Percentiles rank a stretch among this genome's conserved stretches.
These are phyloP conservation scores for Natrix natrix DNA, from an alignment of 2,797 vertebrate species.

Conservation along the genomic window DNA sequence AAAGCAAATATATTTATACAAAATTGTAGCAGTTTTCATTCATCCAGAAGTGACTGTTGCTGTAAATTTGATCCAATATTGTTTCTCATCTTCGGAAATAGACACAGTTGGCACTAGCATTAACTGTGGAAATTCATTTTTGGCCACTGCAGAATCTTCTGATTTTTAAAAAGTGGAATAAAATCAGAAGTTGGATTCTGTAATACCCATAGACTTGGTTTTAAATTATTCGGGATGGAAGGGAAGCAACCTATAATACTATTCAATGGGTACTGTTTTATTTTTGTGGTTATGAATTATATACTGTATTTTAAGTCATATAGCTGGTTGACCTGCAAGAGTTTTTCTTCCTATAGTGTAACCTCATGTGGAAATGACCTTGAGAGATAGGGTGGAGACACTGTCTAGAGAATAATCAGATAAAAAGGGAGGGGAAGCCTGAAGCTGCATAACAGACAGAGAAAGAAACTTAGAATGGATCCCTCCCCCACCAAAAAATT, in stretches of 20 bases:
- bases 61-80: neutral
- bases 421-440: neutral
- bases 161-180: neutral
- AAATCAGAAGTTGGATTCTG: neutral
- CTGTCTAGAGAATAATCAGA: neutral
- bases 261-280: neutral
- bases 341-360: neutral
- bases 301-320: neutral
- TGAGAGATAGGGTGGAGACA: neutral
- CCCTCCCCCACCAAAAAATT: accelerated
- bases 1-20: neutral
- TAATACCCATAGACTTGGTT: neutral
- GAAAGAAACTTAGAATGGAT: neutral
- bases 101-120: neutral
- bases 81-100: neutral
- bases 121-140: neutral
- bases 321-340: neutral
- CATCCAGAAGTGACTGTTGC: neutral
- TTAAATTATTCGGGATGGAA: neutral
- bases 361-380: neutral
- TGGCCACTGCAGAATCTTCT: neutral
- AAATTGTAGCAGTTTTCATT: neutral
- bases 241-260: neutral
- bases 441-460: neutral
- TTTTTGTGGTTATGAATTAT: neutral